Percentiles rank a stretch among this genome's conserved stretches.
phyloP scores from a whole-genome alignment of 2,113 vertebrate species.

The Sylvilagus bachmani region DNA sequence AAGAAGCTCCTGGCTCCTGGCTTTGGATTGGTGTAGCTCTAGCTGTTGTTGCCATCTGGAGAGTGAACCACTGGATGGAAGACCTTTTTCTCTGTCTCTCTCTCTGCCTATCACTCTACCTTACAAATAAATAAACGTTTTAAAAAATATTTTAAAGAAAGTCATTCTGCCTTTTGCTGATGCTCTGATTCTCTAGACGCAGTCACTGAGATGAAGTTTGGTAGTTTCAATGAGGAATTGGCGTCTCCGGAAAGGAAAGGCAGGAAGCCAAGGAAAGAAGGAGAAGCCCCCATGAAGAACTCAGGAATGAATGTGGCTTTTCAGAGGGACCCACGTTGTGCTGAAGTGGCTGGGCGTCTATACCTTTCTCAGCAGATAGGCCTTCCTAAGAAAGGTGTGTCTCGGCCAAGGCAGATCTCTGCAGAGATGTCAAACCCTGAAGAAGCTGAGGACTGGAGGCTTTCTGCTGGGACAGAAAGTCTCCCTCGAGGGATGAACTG shows the following conservation, averaged over 20 bases:
- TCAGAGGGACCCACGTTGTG: not conserved
- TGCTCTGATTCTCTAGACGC: not conserved
- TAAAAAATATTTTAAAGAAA: too few species aligned
- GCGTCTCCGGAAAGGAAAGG: not conserved
- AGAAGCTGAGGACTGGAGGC: not conserved
- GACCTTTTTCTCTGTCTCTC: not conserved
- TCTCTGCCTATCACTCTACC: not conserved
- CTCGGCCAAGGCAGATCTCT: not conserved
- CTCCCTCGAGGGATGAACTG: not conserved
- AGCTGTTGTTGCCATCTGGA: too few species aligned
- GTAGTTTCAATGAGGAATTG: not conserved
- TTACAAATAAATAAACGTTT: too few species aligned
- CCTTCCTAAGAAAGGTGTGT: not conserved
- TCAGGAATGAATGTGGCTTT: accelerated
- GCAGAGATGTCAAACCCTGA: not conserved
- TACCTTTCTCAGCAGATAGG: not conserved
- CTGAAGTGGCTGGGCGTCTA: not conserved
- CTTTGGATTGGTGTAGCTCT: too few species aligned
- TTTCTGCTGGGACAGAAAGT: not conserved
- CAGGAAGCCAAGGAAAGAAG: not conserved
- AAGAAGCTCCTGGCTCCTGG: too few species aligned
- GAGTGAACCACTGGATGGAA: too few species aligned
- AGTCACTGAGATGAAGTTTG: not conserved
- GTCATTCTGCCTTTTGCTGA: not conserved
- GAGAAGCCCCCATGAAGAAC: not conserved